These are phyloP conservation scores for Macquaria ambigua DNA, from an alignment of 2,113 vertebrate species.

Conservation along the genomic window DNA sequence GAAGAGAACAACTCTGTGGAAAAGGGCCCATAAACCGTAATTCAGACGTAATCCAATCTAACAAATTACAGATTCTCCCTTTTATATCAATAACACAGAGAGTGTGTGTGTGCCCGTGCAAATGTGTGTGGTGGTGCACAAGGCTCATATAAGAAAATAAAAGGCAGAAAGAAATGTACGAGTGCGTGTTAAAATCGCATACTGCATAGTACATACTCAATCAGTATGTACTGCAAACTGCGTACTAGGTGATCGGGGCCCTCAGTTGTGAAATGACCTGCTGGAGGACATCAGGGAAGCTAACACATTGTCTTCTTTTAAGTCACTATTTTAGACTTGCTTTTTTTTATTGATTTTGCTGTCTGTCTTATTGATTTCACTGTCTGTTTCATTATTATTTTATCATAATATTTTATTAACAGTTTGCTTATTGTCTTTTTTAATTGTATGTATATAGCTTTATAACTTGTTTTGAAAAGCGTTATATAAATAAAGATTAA, in stretches of 20 bases:
- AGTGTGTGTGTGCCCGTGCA: background rate
- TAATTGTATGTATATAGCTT: no score
- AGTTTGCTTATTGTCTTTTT: no score
- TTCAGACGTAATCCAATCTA: constrained; percentile 64
- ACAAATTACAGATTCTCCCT: constrained; percentile 51
- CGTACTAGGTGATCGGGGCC: background rate
- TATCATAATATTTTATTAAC: no score
- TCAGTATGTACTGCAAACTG: no score
- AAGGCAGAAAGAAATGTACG: constrained; percentile 3
- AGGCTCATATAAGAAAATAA: background rate
- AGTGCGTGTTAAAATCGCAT: no score
- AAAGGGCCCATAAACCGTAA: constrained; percentile 48
- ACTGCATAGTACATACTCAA: no score
- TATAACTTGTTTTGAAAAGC: no score
- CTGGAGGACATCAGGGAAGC: background rate
- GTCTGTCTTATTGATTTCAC: no score
- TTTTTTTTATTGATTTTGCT: background rate
- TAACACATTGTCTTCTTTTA: background rate
- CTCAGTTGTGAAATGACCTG: background rate
- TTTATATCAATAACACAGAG: constrained; percentile 22
- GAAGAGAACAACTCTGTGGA: constrained; percentile 41
- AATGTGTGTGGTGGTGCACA: background rate
- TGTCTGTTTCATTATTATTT: no score
- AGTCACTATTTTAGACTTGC: background rate
- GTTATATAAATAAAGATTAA: no score